These are phyloP conservation scores for Megastigmus dorsalis DNA, from an alignment of 2,888 invertebrate species.

Conservation along the genomic window DNA sequence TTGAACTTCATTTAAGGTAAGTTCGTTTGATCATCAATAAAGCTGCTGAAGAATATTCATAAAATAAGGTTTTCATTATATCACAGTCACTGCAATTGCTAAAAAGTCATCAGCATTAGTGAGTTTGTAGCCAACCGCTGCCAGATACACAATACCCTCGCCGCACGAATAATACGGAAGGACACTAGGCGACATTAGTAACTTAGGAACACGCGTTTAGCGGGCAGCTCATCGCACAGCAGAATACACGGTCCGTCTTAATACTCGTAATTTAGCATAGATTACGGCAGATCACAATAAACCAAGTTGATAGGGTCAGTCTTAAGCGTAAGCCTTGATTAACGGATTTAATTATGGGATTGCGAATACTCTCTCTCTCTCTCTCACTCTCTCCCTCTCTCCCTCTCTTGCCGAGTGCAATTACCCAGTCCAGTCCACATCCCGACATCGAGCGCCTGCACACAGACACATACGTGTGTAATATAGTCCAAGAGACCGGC, in stretches of 20 bases:
- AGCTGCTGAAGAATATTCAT: too few relatives aligned
- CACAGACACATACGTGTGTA: not conserved
- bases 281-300: conserved; percentile 71
- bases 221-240: not conserved
- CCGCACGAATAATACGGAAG: too few relatives aligned
- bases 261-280: conserved; percentile 56
- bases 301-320: conserved; percentile 74
- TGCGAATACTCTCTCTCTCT: too few relatives aligned
- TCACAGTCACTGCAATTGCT: too few relatives aligned
- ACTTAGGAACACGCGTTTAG: conserved; percentile 35
- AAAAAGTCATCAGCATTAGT: too few relatives aligned
- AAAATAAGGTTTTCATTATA: too few relatives aligned
- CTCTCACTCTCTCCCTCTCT: too few relatives aligned
- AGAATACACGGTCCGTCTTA: conserved; percentile 41
- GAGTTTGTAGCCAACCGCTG: too few relatives aligned
- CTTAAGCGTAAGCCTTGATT: conserved; percentile 73
- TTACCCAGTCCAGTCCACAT: conserved; percentile 8
- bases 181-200: conserved; percentile 29
- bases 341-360: conserved; percentile 74
- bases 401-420: not conserved
- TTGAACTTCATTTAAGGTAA: too few relatives aligned
- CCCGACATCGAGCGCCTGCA: not conserved
- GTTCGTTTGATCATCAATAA: too few relatives aligned
- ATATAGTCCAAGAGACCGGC: not conserved
- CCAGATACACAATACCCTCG: too few relatives aligned